These are phyloP conservation scores for Crypturellus undulatus DNA, from an alignment of 2,113 vertebrate genomes.

Conservation along the genomic window DNA sequence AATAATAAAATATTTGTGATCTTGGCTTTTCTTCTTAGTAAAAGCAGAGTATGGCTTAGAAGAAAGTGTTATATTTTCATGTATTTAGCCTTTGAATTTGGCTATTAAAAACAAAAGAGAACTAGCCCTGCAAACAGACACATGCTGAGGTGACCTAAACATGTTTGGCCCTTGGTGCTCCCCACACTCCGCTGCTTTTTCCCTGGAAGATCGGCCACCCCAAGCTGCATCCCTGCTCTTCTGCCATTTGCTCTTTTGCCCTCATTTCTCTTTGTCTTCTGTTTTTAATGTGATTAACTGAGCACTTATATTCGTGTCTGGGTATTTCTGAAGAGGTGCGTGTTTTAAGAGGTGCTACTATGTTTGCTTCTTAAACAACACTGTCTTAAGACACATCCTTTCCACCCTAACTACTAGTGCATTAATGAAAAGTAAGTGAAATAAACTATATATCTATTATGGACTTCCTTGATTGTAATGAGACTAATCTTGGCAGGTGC, in stretches of 20 bases:
- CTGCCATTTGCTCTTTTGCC: background rate
- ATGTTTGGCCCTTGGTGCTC: background rate
- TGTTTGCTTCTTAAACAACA: background rate
- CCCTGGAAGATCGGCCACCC: background rate
- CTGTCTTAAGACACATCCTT: background rate
- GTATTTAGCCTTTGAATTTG: background rate
- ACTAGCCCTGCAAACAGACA: background rate
- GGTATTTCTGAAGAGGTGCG: background rate
- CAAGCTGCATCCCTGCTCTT: background rate
- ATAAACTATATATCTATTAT: conserved; percentile 7
- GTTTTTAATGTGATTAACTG: background rate
- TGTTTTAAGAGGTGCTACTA: background rate
- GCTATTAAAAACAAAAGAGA: background rate
- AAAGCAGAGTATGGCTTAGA: background rate
- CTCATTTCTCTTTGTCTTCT: background rate
- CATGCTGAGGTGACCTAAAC: background rate
- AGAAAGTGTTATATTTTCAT: background rate
- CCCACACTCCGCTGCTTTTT: background rate
- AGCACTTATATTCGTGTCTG: background rate
- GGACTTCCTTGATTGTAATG: background rate
- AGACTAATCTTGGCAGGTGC: conserved; percentile 4
- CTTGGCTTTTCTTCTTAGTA: background rate
- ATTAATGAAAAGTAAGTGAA: background rate
- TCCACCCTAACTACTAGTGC: background rate
- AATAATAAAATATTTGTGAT: background rate